phyloP scores from a whole-genome alignment of 1,140 invertebrate genomes.

The Physella acuta region DNA sequence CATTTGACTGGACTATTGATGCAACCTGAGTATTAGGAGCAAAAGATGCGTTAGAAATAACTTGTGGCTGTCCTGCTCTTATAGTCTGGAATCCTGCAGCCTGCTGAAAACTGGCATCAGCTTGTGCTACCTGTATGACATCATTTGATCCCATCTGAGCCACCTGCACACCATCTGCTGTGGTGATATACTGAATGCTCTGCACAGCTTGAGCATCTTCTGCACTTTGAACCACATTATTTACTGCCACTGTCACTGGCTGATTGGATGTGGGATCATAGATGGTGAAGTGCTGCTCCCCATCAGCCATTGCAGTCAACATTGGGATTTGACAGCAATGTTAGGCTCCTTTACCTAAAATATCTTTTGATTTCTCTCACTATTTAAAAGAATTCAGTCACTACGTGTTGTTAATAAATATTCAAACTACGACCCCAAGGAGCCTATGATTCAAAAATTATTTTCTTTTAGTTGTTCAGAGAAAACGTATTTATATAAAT shows the following conservation, averaged over 20 bases:
- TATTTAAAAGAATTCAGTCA: too few relatives aligned
- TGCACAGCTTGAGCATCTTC: slow-evolving; percentile 39
- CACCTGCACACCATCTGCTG: slow-evolving; percentile 44
- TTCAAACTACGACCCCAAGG: too few relatives aligned
- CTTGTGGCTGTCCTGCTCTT: slow-evolving; percentile 14
- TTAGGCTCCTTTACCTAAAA: too few relatives aligned
- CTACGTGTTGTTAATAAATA: too few relatives aligned
- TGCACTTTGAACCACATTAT: slow-evolving; percentile 28
- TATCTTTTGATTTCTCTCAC: too few relatives aligned
- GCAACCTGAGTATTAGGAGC: slow-evolving; percentile 17
- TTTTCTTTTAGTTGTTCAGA: too few relatives aligned
- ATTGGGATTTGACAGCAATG: too few relatives aligned
- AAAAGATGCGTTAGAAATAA: slow-evolving; percentile 18
- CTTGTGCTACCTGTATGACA: slow-evolving; percentile 32
- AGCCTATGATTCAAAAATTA: too few relatives aligned
- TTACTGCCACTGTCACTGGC: slow-evolving; percentile 48
- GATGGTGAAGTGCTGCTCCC: slow-evolving; percentile 46
- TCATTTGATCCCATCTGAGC: slow-evolving; percentile 29
- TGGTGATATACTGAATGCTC: slow-evolving; percentile 53
- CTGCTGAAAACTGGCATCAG: slow-evolving; percentile 10
- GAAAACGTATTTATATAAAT: too few relatives aligned
- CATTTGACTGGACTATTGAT: slow-evolving; percentile 23
- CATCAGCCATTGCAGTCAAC: slow-evolving; percentile 28
- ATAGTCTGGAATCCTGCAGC: slow-evolving; percentile 17
- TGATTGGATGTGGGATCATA: slow-evolving; percentile 50